Evolutionary conservation across 23 tunicate genomes (phyloP).

Genomic region (Trididemnum clinides): DNA sequence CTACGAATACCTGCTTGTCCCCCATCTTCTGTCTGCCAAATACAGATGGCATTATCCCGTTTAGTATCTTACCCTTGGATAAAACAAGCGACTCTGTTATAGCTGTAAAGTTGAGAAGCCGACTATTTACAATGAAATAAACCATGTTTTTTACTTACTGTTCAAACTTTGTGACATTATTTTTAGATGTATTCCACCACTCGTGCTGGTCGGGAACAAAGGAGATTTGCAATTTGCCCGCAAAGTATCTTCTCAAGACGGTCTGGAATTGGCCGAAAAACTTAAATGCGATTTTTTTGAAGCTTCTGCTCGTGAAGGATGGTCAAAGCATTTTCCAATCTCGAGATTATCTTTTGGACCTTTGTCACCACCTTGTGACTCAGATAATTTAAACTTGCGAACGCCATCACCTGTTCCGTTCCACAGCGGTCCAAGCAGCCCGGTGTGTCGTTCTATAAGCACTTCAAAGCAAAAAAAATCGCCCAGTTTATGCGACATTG

Average conservation of each 20-base stretch:
- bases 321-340: constrained; percentile 82
- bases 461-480: background rate
- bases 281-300: constrained; percentile 80
- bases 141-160: no score
- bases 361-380: background rate
- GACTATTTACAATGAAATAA: no score
- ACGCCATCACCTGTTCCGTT: background rate
- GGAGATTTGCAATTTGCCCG: constrained; percentile 74
- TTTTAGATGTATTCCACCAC: constrained; percentile 71
- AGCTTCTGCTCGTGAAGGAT: constrained; percentile 89
- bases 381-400: background rate
- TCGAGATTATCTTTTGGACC: no score
- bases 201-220: constrained; percentile 92
- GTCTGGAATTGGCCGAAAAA: constrained; percentile 62
- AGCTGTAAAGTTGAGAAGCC: no score
- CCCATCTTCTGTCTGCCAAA: no score
- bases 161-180: background rate
- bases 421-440: background rate
- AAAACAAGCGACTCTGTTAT: no score
- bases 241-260: constrained; percentile 61
- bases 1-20: no score
- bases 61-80: no score
- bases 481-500: background rate
- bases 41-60: no score
- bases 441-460: background rate